phyloP scores from a whole-genome alignment of 64 coral and sea anemone species.

The Catalaphyllia jardinei region DNA sequence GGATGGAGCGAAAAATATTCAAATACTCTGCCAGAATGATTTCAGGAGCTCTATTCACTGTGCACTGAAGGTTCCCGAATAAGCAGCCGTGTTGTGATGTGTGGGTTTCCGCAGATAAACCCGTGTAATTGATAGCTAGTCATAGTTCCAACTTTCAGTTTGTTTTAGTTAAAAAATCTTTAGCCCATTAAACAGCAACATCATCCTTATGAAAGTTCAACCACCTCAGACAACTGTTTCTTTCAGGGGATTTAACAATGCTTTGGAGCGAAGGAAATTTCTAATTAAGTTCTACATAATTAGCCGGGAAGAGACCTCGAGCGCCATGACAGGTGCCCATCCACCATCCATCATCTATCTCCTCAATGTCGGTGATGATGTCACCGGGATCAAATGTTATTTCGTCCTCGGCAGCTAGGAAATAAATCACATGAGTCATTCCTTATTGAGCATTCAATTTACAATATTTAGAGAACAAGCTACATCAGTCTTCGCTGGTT shows the following conservation, averaged over 20 bases:
- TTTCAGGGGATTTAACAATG: background rate
- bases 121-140: background rate
- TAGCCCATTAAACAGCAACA: background rate
- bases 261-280: background rate
- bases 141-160: slow-evolving; percentile 11
- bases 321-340: slow-evolving; percentile 77
- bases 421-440: background rate
- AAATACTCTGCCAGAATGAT: background rate
- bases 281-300: slow-evolving; percentile 71
- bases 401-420: slow-evolving; percentile 81
- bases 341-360: slow-evolving; percentile 92
- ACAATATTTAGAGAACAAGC: too few relatives aligned
- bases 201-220: background rate
- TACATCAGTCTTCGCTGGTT: too few relatives aligned
- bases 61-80: background rate
- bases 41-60: background rate
- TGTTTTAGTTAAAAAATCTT: slow-evolving; percentile 1
- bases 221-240: background rate
- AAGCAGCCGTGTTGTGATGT: background rate
- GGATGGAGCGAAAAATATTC: background rate
- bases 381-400: slow-evolving; percentile 91
- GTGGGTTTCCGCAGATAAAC: background rate
- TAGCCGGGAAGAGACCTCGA: slow-evolving; percentile 76
- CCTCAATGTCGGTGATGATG: slow-evolving; percentile 83
- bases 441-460: too few relatives aligned